These are phyloP conservation scores for Apis mellifera DNA, from an alignment of 1,140 invertebrate species.

Conservation along the genomic window Amel_HAv3.1 CM009935.2:2062501-2063000, in stretches of 20 bases:
- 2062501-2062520: no score
- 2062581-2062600: constrained; percentile 17
- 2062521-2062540: constrained; percentile 8
- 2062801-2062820: neutral
- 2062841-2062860: neutral
- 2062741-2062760: constrained; percentile 7
- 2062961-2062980: constrained; percentile 72
- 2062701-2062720: constrained; percentile 44
- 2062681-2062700: constrained; percentile 51
- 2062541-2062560: constrained; percentile 18
- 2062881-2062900: neutral
- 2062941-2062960: constrained; percentile 31
- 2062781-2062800: neutral
- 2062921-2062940: neutral
- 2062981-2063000: constrained; percentile 71
- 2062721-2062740: constrained; percentile 34
- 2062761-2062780: neutral
- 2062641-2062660: constrained; percentile 12
- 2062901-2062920: neutral
- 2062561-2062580: constrained; percentile 14
- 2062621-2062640: neutral
- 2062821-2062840: neutral
- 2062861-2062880: neutral
- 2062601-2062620: constrained; percentile 24
- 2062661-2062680: constrained; percentile 25